Percentiles rank a stretch among this genome's conserved stretches.
phyloP scores from a whole-genome alignment of 2,797 vertebrate genomes.

The Peromyscus nudipes region DNA sequence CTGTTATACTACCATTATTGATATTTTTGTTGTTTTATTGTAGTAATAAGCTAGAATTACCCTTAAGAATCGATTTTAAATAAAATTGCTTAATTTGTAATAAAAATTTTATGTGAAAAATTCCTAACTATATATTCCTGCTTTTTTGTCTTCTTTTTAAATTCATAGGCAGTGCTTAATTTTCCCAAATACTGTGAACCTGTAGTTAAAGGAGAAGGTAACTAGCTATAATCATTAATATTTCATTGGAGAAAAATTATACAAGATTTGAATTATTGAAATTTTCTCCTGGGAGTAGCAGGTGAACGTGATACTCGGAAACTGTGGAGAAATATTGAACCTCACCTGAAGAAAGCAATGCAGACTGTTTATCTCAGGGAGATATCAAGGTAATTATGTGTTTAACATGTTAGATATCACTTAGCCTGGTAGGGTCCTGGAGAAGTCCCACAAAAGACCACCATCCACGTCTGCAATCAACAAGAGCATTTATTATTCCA shows the following conservation, averaged over 20 bases:
- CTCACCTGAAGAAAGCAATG: constrained; percentile 98
- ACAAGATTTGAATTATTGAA: constrained; percentile 64
- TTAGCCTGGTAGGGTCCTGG: neutral
- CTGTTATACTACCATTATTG: constrained; percentile 24
- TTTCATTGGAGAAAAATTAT: constrained; percentile 46
- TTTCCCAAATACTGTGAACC: constrained; percentile 98
- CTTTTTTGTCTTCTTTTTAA: constrained; percentile 52
- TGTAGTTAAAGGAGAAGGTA: constrained; percentile 95
- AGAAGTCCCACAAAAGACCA: too few species aligned
- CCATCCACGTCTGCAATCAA: too few species aligned
- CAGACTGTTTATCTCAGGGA: constrained; percentile 98
- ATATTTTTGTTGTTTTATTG: constrained; percentile 35
- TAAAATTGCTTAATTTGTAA: constrained; percentile 58
- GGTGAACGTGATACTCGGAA: constrained; percentile 96
- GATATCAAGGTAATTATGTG: constrained; percentile 94
- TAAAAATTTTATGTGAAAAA: constrained; percentile 67
- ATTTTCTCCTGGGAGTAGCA: constrained; percentile 86
- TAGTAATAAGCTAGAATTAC: constrained; percentile 19
- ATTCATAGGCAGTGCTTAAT: constrained; percentile 94
- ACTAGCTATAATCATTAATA: constrained; percentile 67
- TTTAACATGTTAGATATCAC: neutral
- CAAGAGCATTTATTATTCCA: too few species aligned
- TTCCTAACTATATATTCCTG: constrained; percentile 56
- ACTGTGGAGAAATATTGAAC: constrained; percentile 98
- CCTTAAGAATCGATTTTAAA: constrained; percentile 28